Evolutionary conservation across 2,888 invertebrate species (phyloP).

Genomic region (Cheilosia vernalis): DNA sequence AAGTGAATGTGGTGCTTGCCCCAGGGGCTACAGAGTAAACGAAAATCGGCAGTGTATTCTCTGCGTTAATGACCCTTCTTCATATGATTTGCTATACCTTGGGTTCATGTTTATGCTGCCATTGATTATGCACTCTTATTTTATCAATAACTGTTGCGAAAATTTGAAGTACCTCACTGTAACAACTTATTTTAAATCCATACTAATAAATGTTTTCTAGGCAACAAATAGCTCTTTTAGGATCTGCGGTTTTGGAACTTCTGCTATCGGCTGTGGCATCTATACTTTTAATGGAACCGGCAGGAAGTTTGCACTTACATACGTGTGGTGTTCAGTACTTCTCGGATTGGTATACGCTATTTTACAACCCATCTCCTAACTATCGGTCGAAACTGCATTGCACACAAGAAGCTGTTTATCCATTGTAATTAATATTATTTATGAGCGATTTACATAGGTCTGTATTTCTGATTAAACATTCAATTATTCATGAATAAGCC

Average conservation of each 20-base stretch:
- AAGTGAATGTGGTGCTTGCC: constrained; percentile 94
- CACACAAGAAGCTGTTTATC: constrained; percentile 99
- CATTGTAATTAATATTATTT: constrained; percentile 89
- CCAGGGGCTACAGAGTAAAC: constrained; percentile 90
- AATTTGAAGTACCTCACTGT: constrained; percentile 86
- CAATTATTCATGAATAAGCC: too few species aligned
- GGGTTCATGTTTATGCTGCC: constrained; percentile 96
- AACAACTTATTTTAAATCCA: not conserved
- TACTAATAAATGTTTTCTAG: constrained; percentile 85
- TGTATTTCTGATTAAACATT: too few species aligned
- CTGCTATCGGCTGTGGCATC: constrained; percentile 90
- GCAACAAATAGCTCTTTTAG: constrained; percentile 90
- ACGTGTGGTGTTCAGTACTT: constrained; percentile 92
- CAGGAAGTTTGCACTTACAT: constrained; percentile 89
- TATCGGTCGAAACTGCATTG: constrained; percentile 95
- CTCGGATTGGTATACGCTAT: constrained; percentile 98
- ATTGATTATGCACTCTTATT: constrained; percentile 95
- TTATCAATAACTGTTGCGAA: constrained; percentile 92
- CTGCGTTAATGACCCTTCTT: constrained; percentile 89
- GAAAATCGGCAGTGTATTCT: constrained; percentile 89
- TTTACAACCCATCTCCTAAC: constrained; percentile 96
- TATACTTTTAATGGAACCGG: constrained; percentile 91
- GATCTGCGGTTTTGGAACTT: constrained; percentile 93
- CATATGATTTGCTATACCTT: constrained; percentile 97
- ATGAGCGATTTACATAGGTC: too few species aligned